phyloP scores from a whole-genome alignment of 64 coral and sea anemone genomes.

The Montipora foliosa region DNA sequence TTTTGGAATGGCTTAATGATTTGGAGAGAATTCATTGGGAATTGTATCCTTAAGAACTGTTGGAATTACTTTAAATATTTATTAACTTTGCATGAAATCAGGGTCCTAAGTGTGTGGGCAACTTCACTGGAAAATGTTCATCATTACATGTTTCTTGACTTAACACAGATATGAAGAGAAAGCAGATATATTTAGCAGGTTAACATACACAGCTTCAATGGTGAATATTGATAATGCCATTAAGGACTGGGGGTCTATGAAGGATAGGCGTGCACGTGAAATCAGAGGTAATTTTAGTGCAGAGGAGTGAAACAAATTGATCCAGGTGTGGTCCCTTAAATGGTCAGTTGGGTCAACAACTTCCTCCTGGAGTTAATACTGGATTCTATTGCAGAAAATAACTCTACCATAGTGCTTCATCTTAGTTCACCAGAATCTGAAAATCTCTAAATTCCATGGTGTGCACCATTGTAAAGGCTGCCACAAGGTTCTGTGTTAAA shows the following conservation, averaged over 20 bases:
- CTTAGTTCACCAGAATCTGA: too few species aligned
- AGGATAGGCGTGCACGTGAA: constrained; percentile 6
- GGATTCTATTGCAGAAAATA: too few species aligned
- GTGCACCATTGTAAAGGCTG: too few species aligned
- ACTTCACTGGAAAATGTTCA: not conserved
- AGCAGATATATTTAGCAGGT: constrained; percentile 2
- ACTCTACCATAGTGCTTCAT: too few species aligned
- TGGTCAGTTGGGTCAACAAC: too few species aligned
- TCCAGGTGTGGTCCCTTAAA: too few species aligned
- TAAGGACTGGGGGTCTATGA: constrained; percentile 7
- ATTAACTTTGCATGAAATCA: not conserved
- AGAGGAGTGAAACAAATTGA: too few species aligned
- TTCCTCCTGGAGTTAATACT: too few species aligned
- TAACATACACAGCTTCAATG: constrained; percentile 40
- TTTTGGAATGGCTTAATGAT: constrained; percentile 34
- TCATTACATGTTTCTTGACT: not conserved
- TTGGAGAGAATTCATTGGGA: constrained; percentile 20
- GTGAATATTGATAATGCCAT: not conserved
- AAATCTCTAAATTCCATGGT: too few species aligned
- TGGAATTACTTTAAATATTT: not conserved
- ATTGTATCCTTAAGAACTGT: constrained; percentile 22
- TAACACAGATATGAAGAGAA: constrained; percentile 29
- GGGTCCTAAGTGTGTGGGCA: not conserved
- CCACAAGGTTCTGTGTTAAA: too few species aligned
- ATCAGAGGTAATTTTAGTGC: not conserved